Evolutionary conservation across 2,113 vertebrate species (phyloP).

Genomic region (Columba livia): DNA sequence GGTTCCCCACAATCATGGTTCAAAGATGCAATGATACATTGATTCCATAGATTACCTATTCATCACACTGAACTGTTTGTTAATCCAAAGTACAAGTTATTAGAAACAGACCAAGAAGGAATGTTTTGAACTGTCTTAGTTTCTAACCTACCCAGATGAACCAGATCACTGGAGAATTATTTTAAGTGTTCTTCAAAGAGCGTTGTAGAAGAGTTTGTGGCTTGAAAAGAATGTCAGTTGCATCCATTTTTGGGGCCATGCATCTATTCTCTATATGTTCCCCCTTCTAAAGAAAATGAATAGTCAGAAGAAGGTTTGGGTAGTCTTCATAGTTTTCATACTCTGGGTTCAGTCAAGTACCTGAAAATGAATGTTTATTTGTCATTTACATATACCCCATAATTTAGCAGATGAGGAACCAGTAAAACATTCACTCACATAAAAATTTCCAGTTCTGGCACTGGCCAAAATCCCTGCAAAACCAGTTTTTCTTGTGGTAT

Average conservation of each 20-base stretch:
- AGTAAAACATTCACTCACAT: not conserved
- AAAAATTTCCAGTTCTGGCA: not conserved
- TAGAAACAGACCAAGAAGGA: constrained; percentile 36
- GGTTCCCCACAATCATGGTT: not conserved
- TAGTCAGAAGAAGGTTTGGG: not conserved
- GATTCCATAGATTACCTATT: constrained; percentile 1
- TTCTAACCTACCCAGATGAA: constrained; percentile 14
- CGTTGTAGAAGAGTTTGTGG: not conserved
- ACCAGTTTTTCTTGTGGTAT: not conserved
- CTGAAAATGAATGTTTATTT: not conserved
- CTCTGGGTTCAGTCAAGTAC: not conserved
- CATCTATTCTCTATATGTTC: not conserved
- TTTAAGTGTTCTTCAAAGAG: not conserved
- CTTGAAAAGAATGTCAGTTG: not conserved
- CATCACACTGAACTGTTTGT: not conserved
- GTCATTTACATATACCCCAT: not conserved
- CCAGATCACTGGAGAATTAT: not conserved
- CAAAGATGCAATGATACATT: not conserved
- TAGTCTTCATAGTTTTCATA: not conserved
- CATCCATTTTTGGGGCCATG: not conserved
- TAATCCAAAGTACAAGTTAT: constrained; percentile 8
- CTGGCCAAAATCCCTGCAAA: not conserved
- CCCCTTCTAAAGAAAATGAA: not conserved
- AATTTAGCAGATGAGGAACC: not conserved
- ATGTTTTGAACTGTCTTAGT: not conserved